Base-by-base conservation (phyloP, 2,888 invertebrate genomes). In the Cynaeus angustus region DNA sequence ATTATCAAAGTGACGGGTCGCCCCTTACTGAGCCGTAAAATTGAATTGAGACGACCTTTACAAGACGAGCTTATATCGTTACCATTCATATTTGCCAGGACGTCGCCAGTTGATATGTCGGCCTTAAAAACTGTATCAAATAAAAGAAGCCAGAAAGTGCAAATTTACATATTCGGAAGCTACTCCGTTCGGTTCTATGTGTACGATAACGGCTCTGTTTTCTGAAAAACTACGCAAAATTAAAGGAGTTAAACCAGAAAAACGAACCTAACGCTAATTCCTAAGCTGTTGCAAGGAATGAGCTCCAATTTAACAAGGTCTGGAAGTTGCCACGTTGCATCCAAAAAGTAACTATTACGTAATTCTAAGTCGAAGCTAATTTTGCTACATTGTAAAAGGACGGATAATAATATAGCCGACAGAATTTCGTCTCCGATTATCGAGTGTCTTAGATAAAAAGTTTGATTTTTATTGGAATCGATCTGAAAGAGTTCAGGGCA, bases 341-440 rank as follows among this genome's bases (percentile, higher is more conserved):
- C 91, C 72, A 91, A 81, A 79, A 91, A 91, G 66, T 88, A 86
- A 1, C 88, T 83, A 81, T 90, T 91, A 75, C 85, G 82, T 41
- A 89, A 77, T 78, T 89, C 86, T 61, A 90, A 79, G 67, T 85
- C 83, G 78, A 90, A 90, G 53, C 83, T 83, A 59, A 89, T 81
- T 72, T 84, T 85, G 65, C 86, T 84, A 62, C 87, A 84, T 81
- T 89, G 89, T 53, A 87, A 79, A 33, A 90, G 78, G 12, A 89
- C 87, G 0, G 90, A 90, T 62, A 89, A 76, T 64, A 89, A 85
- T 76, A 90, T 88, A 81, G 89, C 87, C 0, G 86, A 84, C 16
- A 91, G 79, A 74, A 91, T 91, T 82, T 90, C 90, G 84, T 91
- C 88, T 6, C 90, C 90, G 14, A 91, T 78, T 64, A 90, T 88